A percentile compares a stretch with the other conserved stretches of the same genome.
Conservation (phyloP, 2,888 invertebrate genomes). For the Cinara cedri region DNA sequence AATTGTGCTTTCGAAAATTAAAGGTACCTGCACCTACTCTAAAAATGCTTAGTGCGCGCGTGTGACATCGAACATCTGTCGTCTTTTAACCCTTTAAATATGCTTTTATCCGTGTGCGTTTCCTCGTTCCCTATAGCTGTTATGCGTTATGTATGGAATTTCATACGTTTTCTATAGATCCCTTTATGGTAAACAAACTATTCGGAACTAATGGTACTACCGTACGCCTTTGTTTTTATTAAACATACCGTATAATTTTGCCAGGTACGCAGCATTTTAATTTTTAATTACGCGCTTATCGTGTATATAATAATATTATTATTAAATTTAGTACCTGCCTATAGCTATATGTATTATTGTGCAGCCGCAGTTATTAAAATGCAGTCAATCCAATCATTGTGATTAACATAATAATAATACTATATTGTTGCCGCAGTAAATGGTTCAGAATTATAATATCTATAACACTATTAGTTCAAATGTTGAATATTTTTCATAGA, state of each 20-base stretch:
- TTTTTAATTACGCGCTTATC: conserved; percentile 10
- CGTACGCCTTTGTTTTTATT: not conserved
- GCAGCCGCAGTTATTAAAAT: not conserved
- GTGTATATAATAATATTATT: not conserved
- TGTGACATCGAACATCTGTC: not conserved
- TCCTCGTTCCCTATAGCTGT: no score
- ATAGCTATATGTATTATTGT: no score
- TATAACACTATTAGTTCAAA: no score
- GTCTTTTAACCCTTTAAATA: not conserved
- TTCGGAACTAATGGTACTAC: conserved; percentile 17
- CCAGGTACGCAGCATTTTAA: not conserved
- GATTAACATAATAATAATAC: not conserved
- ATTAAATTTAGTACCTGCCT: no score
- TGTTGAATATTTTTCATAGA: no score
- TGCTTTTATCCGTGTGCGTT: not conserved
- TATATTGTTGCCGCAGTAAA: no score
- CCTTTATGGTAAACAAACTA: conserved; percentile 12
- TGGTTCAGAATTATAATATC: no score
- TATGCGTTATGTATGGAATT: not conserved
- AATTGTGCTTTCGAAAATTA: no score
- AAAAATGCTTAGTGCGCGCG: not conserved
- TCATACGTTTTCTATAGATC: not conserved
- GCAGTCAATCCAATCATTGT: not conserved
- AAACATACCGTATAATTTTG: conserved; percentile 1
- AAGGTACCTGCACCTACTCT: no score